Conservation (phyloP, 2,113 vertebrate species). For the Phyllostomus discolor region DNA sequence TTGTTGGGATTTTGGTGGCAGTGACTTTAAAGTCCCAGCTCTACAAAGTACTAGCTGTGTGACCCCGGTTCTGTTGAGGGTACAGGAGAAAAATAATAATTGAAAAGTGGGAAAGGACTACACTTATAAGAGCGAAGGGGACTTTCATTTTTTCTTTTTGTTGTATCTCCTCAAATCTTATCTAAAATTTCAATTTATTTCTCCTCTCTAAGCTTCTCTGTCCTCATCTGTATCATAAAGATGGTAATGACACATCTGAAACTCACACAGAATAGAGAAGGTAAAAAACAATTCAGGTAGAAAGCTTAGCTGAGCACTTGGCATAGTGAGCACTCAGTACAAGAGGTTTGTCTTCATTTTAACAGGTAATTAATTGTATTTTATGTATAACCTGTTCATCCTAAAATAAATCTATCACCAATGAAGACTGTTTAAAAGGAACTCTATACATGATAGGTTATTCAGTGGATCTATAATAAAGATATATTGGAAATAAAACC, state of each 20-base stretch:
- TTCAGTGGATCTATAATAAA: neutral
- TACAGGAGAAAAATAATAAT: neutral
- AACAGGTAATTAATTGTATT: neutral
- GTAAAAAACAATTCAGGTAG: neutral
- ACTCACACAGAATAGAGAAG: neutral
- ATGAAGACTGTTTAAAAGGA: neutral
- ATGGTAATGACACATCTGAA: neutral
- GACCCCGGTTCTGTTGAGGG: neutral
- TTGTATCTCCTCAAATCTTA: neutral
- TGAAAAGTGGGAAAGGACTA: neutral
- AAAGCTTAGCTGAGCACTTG: neutral
- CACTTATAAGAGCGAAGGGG: neutral
- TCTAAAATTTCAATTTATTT: neutral
- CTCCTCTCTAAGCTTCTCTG: neutral
- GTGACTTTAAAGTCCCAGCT: neutral
- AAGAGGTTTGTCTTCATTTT: conserved; percentile 15
- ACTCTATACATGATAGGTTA: neutral
- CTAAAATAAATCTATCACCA: conserved; percentile 13
- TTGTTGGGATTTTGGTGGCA: neutral
- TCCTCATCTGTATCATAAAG: neutral
- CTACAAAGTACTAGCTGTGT: neutral
- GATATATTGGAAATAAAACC: neutral
- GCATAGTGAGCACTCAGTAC: neutral
- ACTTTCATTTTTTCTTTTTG: neutral
- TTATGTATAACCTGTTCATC: neutral